phyloP scores from a whole-genome alignment of 2,797 vertebrate genomes.

The Masticophis lateralis region DNA sequence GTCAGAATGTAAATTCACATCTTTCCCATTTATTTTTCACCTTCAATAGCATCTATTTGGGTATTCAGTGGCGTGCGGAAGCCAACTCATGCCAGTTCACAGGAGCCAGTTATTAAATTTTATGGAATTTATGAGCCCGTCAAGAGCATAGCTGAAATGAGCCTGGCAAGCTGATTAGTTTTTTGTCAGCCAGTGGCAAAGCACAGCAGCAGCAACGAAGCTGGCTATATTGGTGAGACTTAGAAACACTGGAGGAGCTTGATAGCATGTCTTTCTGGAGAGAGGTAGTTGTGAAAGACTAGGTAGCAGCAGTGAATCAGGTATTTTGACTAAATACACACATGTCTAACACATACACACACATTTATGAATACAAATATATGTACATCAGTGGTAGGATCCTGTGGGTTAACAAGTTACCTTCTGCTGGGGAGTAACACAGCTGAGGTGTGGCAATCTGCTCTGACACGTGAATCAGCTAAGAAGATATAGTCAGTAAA shows the following conservation, averaged over 20 bases:
- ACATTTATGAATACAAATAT: background rate
- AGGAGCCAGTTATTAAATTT: background rate
- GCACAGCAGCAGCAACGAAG: background rate
- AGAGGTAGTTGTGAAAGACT: background rate
- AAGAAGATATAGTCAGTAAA: too few species aligned
- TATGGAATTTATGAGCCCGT: background rate
- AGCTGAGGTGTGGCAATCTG: too few species aligned
- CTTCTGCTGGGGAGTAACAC: too few species aligned
- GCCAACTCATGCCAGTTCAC: background rate
- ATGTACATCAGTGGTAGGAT: too few species aligned
- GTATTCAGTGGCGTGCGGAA: background rate
- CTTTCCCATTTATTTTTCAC: background rate
- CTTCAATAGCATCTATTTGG: background rate
- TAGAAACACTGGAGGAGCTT: background rate
- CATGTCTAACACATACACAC: background rate
- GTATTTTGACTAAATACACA: background rate
- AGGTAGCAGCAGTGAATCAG: background rate
- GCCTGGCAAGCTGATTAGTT: background rate
- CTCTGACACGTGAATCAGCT: too few species aligned
- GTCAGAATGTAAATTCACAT: background rate
- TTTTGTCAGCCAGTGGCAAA: background rate
- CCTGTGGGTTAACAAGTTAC: too few species aligned
- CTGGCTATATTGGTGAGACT: background rate
- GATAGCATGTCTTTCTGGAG: background rate
- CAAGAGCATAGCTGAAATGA: background rate